A percentile compares a stretch with the other conserved stretches of the same genome.
Evolutionary conservation across 2,797 vertebrate species (phyloP).

Genomic region (Sebastes nivosus): DNA sequence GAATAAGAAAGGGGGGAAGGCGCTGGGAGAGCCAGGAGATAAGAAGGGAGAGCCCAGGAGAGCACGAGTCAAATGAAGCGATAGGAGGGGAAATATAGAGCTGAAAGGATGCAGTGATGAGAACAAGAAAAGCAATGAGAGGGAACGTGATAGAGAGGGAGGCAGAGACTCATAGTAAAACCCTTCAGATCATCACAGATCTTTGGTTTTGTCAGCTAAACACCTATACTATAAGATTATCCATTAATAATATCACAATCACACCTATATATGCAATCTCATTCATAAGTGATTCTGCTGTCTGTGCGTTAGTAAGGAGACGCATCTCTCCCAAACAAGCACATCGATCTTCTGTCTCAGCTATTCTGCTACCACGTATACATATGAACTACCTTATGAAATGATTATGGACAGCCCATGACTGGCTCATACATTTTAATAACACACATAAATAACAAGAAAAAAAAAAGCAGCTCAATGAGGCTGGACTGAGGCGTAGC

Average conservation of each 20-base stretch:
- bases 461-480: background rate
- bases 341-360: constrained; percentile 25
- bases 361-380: background rate
- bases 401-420: background rate
- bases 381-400: background rate
- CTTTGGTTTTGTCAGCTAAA: constrained; percentile 17
- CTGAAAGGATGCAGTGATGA: constrained; percentile 51
- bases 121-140: constrained; percentile 32
- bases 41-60: constrained; percentile 67
- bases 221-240: background rate
- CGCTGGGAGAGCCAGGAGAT: constrained; percentile 59
- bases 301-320: background rate
- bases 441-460: constrained; percentile 1
- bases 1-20: constrained; percentile 47
- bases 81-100: constrained; percentile 60
- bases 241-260: constrained; percentile 38
- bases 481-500: background rate
- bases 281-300: constrained; percentile 18
- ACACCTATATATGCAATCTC: background rate
- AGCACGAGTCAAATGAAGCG: constrained; percentile 66
- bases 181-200: constrained; percentile 26
- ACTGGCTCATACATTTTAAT: background rate
- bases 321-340: constrained; percentile 10
- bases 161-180: background rate
- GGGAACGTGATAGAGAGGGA: constrained; percentile 10